A percentile compares a stretch with the other conserved stretches of the same genome.
Evolutionary conservation across 2,888 invertebrate genomes (phyloP).

Genomic region (Brenthis hecate): DNA sequence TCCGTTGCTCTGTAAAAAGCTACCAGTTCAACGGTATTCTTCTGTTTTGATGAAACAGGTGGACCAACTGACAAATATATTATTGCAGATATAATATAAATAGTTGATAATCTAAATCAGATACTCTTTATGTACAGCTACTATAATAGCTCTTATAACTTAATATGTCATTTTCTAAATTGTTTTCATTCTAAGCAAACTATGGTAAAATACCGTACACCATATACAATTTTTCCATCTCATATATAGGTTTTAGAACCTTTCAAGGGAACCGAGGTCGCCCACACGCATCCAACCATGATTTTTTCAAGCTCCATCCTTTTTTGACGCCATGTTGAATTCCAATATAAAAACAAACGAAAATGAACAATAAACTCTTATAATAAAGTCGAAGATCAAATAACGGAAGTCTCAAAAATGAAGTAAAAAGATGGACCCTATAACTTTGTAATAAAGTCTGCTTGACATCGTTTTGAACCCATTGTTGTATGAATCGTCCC

Average conservation of each 20-base stretch:
- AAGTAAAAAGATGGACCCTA: slow-evolving; percentile 48
- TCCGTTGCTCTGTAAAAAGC: too few species aligned
- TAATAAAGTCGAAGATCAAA: slow-evolving; percentile 24
- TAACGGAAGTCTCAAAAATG: slow-evolving; percentile 12
- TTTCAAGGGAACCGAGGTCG: slow-evolving; percentile 50
- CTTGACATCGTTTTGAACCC: slow-evolving; percentile 53
- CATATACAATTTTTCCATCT: slow-evolving; percentile 30
- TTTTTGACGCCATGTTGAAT: slow-evolving; percentile 68
- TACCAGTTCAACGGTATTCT: too few species aligned
- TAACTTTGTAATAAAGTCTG: slow-evolving; percentile 53
- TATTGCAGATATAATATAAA: too few species aligned
- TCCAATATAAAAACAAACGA: slow-evolving; percentile 49
- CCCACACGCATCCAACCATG: slow-evolving; percentile 69
- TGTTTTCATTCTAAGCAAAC: background rate
- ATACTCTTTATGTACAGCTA: too few species aligned
- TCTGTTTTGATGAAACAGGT: too few species aligned
- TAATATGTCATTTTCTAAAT: too few species aligned
- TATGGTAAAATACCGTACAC: slow-evolving; percentile 8
- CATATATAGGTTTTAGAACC: slow-evolving; percentile 34
- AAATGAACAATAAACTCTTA: slow-evolving; percentile 26
- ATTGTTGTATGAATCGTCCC: slow-evolving; percentile 65
- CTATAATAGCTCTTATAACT: too few species aligned
- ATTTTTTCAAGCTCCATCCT: slow-evolving; percentile 73
- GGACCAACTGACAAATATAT: too few species aligned
- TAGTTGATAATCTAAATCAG: too few species aligned